Evolutionary conservation across 2,113 vertebrate species (phyloP), one percentile per base, ranked within the genome.

Genomic region (Platichthys flesus): DNA sequence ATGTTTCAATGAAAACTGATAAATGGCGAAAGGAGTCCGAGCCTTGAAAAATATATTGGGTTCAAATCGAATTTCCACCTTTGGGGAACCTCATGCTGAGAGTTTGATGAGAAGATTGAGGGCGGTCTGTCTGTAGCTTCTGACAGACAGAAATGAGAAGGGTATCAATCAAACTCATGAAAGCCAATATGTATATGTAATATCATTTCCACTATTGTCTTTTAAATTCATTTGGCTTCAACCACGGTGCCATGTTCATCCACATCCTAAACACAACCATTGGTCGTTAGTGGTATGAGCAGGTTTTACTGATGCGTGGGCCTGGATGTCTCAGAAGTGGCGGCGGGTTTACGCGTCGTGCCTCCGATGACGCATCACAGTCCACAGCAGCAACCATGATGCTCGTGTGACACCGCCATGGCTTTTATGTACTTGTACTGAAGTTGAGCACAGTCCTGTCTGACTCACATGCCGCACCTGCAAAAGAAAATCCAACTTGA

Each of bases 391-490:
- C 57, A 62, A 61, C 61, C 63, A 8, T n/a, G 2, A 31, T 14
- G 52, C 54, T 55, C 24, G 60, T 40, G 21, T 78, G 74, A 54
- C 13, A 12, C 42, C 2, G 10, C 24, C 23, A 15, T 4, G 1
- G 9, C 23, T 55, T 79, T 76, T 23, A 31, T 58, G 10, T 49
- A 56, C 40, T 21, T 45, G 18, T 1, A n/a, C 15, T 47, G 21
- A 60, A 5, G 67, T 28, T 47, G 55, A 3, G 4, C 20, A 2
- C 18, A 8, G 37, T 1, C 2, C 21, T 24, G n/a, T 71, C 24
- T 84, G 74, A 81, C 59, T 87, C 83, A 85, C 20, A 63, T 0
- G 20, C 51, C 42, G 78, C 83, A 84, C 85, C 87, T 86, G 83
- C 23, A 2, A 64, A 51, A 5, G 35, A 42, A 52, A 75, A 55